Base-by-base conservation (phyloP, 2,888 invertebrate genomes). In the Zonitis immaculata region DNA sequence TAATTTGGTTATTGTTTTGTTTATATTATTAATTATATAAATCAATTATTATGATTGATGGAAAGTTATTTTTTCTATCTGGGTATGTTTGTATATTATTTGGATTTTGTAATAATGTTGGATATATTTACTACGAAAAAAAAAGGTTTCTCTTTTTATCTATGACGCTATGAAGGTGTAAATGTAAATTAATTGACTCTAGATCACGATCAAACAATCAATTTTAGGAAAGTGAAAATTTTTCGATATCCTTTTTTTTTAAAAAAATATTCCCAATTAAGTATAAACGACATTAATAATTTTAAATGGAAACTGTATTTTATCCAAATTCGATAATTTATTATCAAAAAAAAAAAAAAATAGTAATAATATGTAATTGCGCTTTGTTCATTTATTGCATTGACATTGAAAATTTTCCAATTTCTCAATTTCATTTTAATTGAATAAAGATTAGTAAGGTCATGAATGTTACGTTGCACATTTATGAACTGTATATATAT, bases 11-110 rank as follows among this genome's bases (percentile, higher is more conserved):
- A n/a, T n/a, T n/a, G n/a, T n/a, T n/a, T n/a, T n/a, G n/a, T n/a
- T n/a, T n/a, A n/a, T n/a, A n/a, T n/a, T n/a, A n/a, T n/a, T n/a
- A n/a, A n/a, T n/a, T n/a, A n/a, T n/a, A n/a, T n/a, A n/a, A n/a
- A n/a, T n/a, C n/a, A n/a, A n/a, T n/a, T n/a, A n/a, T 18, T 35
- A 35, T 35, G 35, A 35, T 35, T 35, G 35, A 35, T 35, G 35
- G 35, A 35, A 35, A 35, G 35, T 35, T 35, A 35, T 16, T 16
- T 16, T 35, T 35, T 3, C 35, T 18, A 16, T 35, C 35, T 35
- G 9, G 35, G 9, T 35, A 16, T 35, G 12, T 6, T 32, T n/a
- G 11, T 28, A 3, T 5, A 16, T 18, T 35, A 7, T 35, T 35
- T 35, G 7, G 35, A 35, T 35, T 35, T 35, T 35, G 35, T 35